Base-by-base conservation (phyloP, 37 sponge, comb jelly and placozoan species). In the Spongilla lacustris region DNA sequence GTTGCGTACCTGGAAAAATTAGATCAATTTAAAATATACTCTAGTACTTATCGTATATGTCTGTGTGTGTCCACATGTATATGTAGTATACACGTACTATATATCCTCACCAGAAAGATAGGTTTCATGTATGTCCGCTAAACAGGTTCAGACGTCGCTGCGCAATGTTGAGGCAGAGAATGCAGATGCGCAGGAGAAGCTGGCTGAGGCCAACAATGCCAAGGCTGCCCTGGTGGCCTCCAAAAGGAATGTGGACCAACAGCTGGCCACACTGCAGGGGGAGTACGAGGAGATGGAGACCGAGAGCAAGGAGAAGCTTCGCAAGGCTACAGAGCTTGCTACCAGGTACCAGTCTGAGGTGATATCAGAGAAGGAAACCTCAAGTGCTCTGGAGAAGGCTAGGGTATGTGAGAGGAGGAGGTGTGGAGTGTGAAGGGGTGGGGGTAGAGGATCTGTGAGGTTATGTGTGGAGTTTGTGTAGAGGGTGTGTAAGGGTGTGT, bases 221-320 rank as follows among this genome's bases (percentile, higher is more conserved):
- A 84, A 81, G 25, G 36, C 77, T 48, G 49, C 82, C 21, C 78
- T 95, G 23, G 90, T 92, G 79, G 6, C 87, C 9, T 79, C 91
- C 71, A 97, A 91, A 75, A 78, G 94, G 23, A 95, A 95, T 77
- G 90, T 91, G 4, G 98, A 97, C 50, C 93, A 95, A 83, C 71
- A 85, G 69, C 70, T 90, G 46, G 75, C 88, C 13, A 85, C 81
- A 23, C 87, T 97, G 35, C 94, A 94, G 83, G 98, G 95, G 70
- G 98, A 97, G 69, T 67, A 94, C 25, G 98, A 97, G 5, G 98
- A 97, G n/a, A 4, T 86, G 75, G 98, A 97, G 67, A 73, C 77
- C 1, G 97, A 91, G 70, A 37, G 83, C 49, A 49, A 74, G 35
- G 92, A 94, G 79, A 96, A 94, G 74, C 94, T 92, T 70, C 83